A percentile compares a stretch with the other conserved stretches of the same genome.
phyloP scores from a whole-genome alignment of 1,140 invertebrate species.

The Platorchestia sp. region DNA sequence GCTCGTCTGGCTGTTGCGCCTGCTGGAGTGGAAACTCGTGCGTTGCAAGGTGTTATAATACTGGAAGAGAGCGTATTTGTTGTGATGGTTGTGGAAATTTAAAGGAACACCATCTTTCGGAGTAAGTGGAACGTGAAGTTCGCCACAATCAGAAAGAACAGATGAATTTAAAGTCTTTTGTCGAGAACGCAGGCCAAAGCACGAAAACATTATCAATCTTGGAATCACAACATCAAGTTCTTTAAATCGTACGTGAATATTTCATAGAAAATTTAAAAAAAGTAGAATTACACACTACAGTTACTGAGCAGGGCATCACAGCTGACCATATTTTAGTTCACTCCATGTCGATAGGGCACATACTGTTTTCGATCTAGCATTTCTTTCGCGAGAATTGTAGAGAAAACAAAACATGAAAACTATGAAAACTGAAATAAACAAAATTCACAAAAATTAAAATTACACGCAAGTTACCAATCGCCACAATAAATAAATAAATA shows the following conservation, averaged over 20 bases:
- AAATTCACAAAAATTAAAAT: neutral
- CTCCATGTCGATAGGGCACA: neutral
- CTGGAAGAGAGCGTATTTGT: conserved; percentile 9
- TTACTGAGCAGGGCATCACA: neutral
- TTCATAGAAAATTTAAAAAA: neutral
- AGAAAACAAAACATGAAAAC: neutral
- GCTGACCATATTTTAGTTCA: neutral
- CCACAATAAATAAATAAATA: neutral
- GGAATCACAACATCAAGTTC: neutral
- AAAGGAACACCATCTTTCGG: conserved; percentile 24
- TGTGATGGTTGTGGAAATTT: conserved; percentile 45
- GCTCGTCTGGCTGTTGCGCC: conserved; percentile 25
- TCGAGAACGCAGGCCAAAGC: conserved; percentile 26
- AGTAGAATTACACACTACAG: neutral
- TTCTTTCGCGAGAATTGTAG: neutral
- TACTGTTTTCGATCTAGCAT: neutral
- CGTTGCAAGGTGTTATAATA: conserved; percentile 38
- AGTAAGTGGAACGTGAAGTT: neutral
- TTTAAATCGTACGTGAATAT: neutral
- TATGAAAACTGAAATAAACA: neutral
- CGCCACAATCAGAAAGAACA: neutral
- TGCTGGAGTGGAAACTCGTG: neutral
- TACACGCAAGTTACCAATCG: neutral
- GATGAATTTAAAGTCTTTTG: conserved; percentile 13
- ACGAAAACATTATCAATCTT: conserved; percentile 31